Evolutionary conservation across 2,888 invertebrate genomes (phyloP).

Genomic region (Balanococcus diminutus): DNA sequence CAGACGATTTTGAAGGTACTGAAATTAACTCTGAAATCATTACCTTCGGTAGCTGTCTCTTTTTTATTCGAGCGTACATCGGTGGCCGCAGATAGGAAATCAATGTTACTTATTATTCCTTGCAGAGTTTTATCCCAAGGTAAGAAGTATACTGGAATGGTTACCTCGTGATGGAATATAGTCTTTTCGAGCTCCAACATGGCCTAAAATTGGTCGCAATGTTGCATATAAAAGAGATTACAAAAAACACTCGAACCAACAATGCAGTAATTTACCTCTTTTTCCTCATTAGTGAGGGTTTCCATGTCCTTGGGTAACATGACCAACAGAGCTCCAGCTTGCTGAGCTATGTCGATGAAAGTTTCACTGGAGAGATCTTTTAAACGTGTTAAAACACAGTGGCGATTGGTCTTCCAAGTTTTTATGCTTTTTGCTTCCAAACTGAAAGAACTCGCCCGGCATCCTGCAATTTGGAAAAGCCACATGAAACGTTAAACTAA

Average conservation of each 20-base stretch:
- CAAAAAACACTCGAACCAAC: too few relatives aligned
- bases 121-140: conserved; percentile 74
- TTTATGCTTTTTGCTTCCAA: conserved; percentile 85
- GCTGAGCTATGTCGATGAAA: conserved; percentile 75
- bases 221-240: not conserved
- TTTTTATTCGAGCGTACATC: conserved; percentile 44
- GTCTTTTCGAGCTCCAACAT: conserved; percentile 79
- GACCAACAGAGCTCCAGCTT: conserved; percentile 85
- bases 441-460: conserved; percentile 82
- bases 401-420: conserved; percentile 85
- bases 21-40: not conserved
- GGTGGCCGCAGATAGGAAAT: conserved; percentile 53
- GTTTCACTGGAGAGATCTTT: conserved; percentile 80
- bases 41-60: conserved; percentile 44
- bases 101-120: conserved; percentile 56
- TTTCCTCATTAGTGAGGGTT: conserved; percentile 70
- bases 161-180: conserved; percentile 75
- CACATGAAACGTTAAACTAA: too few relatives aligned
- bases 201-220: conserved; percentile 64
- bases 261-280: too few relatives aligned
- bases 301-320: conserved; percentile 78
- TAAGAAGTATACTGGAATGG: conserved; percentile 88
- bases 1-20: not conserved
- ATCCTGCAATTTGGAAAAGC: conserved; percentile 67
- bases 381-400: conserved; percentile 82